Evolutionary conservation across 2,113 vertebrate species (phyloP), one percentile per base, ranked within the genome.

Genomic region (Gymnocephalus cernua): DNA sequence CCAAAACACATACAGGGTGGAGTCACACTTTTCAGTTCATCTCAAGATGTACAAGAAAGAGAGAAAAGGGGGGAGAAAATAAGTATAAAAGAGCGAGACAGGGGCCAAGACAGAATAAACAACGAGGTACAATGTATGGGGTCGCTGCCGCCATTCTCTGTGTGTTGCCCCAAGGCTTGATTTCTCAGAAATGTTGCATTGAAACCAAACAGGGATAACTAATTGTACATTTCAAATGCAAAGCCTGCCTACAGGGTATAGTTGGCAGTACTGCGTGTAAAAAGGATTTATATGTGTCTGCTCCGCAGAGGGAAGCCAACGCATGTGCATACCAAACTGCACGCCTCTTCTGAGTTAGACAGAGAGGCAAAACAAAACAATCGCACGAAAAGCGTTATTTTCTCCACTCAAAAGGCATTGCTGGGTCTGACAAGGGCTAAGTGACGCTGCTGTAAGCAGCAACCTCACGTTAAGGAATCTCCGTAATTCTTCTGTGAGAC

Each of bases 191-290:
- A 90, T 86, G 86, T 90, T 89, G 85, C 79, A 93, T 89, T 91
- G 80, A 87, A 84, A 88, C 84, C 80, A 92, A 93, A 94, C 90
- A 91, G 90, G 93, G 93, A 91, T 90, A 93, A 88, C 91, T 93
- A 94, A 95, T 95, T 94, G 92, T 92, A 90, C 87, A 93, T 94
- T 94, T 95, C 80, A 89, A 91, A 94, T 93, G 94, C 92, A 94
- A 95, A 94, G 89, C 92, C 86, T 91, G 90, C 90, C 93, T 87
- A 89, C 84, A 74, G 91, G 92, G 89, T 68, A 89, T 41, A 84
- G 86, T 93, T 93, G 91, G 89, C 91, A 91, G 88, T 82, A 92
- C 71, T 81, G 88, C 74, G 66, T 89, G 86, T 89, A 92, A 92
- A 41, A 86, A 85, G 92, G 93, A 95, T 95, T 94, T 91, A 79